phyloP scores from a whole-genome alignment of 2,888 invertebrate species.

The Macrosiphum euphorbiae region DNA sequence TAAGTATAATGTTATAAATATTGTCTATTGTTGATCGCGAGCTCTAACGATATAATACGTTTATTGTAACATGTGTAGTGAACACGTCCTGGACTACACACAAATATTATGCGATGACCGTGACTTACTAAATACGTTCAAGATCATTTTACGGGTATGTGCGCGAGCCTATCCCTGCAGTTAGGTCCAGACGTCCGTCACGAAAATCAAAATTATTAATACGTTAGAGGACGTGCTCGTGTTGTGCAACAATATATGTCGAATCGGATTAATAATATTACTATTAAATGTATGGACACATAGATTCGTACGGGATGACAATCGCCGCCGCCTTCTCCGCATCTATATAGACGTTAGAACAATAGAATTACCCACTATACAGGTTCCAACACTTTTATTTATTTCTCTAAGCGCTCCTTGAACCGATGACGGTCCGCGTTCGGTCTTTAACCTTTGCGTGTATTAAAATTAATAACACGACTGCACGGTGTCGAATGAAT shows the following conservation, averaged over 20 bases:
- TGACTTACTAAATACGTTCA: slow-evolving; percentile 56
- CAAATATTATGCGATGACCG: slow-evolving; percentile 32
- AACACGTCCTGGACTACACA: not conserved
- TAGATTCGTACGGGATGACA: slow-evolving; percentile 24
- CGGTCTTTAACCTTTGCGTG: slow-evolving; percentile 11
- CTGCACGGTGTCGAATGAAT: not conserved
- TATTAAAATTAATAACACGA: not conserved
- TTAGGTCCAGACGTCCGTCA: slow-evolving; percentile 49
- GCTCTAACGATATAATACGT: not conserved
- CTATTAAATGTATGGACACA: not conserved
- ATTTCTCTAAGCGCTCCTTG: slow-evolving; percentile 6
- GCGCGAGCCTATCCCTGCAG: not conserved
- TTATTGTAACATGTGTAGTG: not conserved
- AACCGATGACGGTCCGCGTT: slow-evolving; percentile 14
- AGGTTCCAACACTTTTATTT: not conserved
- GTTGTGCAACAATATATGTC: slow-evolving; percentile 24
- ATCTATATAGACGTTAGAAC: not conserved
- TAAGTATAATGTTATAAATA: not conserved
- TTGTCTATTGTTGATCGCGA: not conserved
- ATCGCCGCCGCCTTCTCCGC: not conserved
- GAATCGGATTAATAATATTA: not conserved
- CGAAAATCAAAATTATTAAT: slow-evolving; percentile 42
- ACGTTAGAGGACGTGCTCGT: not conserved
- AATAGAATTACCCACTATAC: slow-evolving; percentile 11
- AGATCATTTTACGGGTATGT: slow-evolving; percentile 13